These are phyloP conservation scores for Campylorhamphus procurvoides DNA, from an alignment of 2,113 vertebrate genomes.

Conservation along the genomic window DNA sequence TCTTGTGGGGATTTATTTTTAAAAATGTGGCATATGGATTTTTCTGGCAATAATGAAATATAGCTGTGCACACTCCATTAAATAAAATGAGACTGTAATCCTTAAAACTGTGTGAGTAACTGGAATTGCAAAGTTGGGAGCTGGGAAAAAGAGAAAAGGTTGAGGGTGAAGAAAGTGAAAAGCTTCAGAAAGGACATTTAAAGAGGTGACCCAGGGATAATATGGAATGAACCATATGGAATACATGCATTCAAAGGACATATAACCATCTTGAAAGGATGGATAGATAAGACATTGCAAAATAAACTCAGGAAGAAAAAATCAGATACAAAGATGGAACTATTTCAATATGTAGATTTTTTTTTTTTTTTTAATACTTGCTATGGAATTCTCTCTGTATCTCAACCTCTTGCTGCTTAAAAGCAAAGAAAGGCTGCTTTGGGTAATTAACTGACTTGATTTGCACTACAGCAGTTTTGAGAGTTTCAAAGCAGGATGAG, in stretches of 20 bases:
- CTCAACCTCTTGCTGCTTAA: neutral
- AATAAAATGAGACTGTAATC: conserved; percentile 57
- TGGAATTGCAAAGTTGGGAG: neutral
- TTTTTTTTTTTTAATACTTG: neutral
- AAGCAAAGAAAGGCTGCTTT: neutral
- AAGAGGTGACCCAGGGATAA: neutral
- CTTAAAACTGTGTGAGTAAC: conserved; percentile 9
- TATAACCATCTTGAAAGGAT: neutral
- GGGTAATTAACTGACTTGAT: neutral
- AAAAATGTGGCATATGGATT: conserved; percentile 76
- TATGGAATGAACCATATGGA: neutral
- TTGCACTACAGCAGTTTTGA: neutral
- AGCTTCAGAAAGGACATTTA: neutral
- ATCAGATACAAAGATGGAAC: neutral
- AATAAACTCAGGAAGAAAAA: neutral
- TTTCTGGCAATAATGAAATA: conserved; percentile 72
- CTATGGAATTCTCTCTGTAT: neutral
- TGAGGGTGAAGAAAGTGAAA: neutral
- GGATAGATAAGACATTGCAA: neutral
- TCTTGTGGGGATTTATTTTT: conserved; percentile 74
- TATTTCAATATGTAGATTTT: neutral
- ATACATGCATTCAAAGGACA: neutral
- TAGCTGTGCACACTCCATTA: conserved; percentile 40
- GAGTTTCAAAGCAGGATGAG: neutral
- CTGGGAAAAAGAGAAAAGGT: neutral